Evolutionary conservation across 2,113 vertebrate species (phyloP).

Genomic region (Sceloporus tristichus): DNA sequence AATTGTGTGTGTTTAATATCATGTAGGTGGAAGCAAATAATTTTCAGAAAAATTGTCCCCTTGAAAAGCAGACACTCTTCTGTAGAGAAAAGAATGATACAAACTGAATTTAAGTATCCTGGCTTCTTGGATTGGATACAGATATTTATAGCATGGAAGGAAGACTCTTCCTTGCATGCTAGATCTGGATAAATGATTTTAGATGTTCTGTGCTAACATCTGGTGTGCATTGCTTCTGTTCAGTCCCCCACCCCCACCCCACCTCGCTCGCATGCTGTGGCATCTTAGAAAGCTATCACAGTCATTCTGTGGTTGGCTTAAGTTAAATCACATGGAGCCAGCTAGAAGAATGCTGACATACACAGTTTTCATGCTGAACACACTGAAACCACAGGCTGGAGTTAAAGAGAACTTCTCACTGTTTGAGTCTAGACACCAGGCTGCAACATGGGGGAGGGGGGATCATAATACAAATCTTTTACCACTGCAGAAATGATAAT

Average conservation of each 20-base stretch:
- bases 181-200: not conserved
- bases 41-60: not conserved
- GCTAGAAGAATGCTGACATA: conserved; percentile 70
- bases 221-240: conserved; percentile 61
- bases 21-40: not conserved
- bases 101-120: conserved; percentile 41
- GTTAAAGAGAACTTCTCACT: conserved; percentile 52
- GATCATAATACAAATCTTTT: conserved; percentile 8
- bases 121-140: conserved; percentile 59
- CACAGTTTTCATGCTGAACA: conserved; percentile 73
- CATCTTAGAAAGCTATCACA: conserved; percentile 48
- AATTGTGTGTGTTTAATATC: not conserved
- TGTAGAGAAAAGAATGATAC: conserved; percentile 33
- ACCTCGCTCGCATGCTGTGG: conserved; percentile 52
- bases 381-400: conserved; percentile 62
- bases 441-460: conserved; percentile 3
- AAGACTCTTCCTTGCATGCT: conserved; percentile 44
- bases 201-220: conserved; percentile 54
- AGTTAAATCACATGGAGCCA: conserved; percentile 49
- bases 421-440: conserved; percentile 25
- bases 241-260: conserved; percentile 48
- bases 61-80: conserved; percentile 26
- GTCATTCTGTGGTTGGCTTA: conserved; percentile 56
- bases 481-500: conserved; percentile 1
- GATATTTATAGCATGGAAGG: conserved; percentile 60